phyloP scores from a whole-genome alignment of 2,113 vertebrate species.

The Helogale parvula region DNA sequence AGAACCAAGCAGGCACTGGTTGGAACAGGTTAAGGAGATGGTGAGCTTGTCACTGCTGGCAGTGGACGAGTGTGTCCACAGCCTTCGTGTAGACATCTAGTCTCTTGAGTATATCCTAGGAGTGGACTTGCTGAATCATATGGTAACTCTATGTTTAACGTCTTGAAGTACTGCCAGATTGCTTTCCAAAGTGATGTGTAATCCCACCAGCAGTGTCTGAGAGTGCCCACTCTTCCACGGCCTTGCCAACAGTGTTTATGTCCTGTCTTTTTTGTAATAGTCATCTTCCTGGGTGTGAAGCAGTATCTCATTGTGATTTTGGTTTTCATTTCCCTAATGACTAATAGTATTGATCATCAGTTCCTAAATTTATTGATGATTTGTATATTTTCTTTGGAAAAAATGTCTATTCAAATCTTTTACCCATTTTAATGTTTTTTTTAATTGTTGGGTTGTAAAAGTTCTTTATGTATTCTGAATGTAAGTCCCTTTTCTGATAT shows the following conservation, averaged over 20 bases:
- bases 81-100: background rate
- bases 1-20: background rate
- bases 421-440: constrained; percentile 48
- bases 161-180: background rate
- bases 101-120: background rate
- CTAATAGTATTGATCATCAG: background rate
- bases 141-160: constrained; percentile 1
- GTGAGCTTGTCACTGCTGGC: background rate
- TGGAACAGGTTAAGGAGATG: background rate
- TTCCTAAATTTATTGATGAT: background rate
- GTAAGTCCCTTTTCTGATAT: background rate
- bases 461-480: constrained; percentile 9
- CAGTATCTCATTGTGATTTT: background rate
- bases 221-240: background rate
- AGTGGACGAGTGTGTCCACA: background rate
- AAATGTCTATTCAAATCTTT: constrained; percentile 17
- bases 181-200: background rate
- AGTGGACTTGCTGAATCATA: background rate
- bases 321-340: constrained; percentile 27
- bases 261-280: background rate
- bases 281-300: background rate
- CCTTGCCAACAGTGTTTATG: background rate
- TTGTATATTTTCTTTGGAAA: constrained; percentile 36
- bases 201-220: background rate
- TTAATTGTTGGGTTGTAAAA: background rate